Evolutionary conservation across 2,888 invertebrate genomes (phyloP).

Genomic region (Bombylius discolor): DNA sequence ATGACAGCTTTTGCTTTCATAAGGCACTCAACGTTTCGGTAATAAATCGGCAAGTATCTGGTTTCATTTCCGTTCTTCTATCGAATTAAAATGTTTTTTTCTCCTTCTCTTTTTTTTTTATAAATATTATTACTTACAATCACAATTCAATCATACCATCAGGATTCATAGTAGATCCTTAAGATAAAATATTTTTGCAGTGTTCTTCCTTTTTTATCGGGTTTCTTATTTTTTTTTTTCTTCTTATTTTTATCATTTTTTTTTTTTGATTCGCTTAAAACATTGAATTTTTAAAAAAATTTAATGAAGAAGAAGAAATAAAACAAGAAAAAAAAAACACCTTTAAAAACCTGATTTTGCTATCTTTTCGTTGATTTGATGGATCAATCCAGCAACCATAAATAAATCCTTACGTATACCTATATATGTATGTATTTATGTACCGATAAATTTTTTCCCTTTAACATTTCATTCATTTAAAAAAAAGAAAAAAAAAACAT

Average conservation of each 20-base stretch:
- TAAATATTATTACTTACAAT: no score
- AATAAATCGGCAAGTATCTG: slow-evolving; percentile 12
- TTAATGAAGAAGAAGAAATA: no score
- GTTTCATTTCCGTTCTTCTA: slow-evolving; percentile 15
- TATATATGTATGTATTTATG: no score
- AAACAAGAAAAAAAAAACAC: neutral
- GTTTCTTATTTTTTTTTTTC: neutral
- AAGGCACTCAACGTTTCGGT: slow-evolving; percentile 2
- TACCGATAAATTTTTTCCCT: no score
- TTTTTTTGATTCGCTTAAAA: neutral
- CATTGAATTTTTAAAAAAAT: neutral
- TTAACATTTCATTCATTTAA: no score
- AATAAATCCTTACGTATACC: no score
- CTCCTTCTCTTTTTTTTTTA: no score
- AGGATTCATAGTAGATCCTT: neutral
- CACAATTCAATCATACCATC: neutral
- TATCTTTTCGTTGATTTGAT: neutral
- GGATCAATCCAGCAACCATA: slow-evolving; percentile 1
- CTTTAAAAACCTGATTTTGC: slow-evolving; percentile 1
- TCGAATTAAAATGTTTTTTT: slow-evolving; percentile 4
- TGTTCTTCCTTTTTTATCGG: slow-evolving; percentile 5
- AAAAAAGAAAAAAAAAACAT: no score
- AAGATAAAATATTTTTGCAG: slow-evolving; percentile 1
- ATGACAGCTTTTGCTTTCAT: neutral
- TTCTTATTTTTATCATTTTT: neutral